Evolutionary conservation across 2,797 vertebrate genomes (phyloP), one percentile per base, ranked within the genome.

Genomic region (Cygnus olor): DNA sequence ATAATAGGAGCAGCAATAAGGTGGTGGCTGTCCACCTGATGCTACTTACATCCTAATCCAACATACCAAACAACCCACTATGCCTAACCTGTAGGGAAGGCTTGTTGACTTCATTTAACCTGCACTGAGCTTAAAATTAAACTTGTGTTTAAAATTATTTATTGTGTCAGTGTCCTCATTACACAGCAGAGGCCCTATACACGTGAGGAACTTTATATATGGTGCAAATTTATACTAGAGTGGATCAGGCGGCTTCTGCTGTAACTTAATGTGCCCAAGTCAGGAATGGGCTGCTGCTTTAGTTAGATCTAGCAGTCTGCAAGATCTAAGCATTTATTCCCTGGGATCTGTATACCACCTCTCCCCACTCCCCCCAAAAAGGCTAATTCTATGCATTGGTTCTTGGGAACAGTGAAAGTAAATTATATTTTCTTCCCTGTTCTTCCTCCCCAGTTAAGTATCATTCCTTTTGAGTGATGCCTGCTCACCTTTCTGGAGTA

Each of bases 151-250:
- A 19, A 18, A 34, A 8, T 74, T 65, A 32, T 49, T 53, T 73
- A 15, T 15, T 21, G 16, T 81, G 40, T 54, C 10, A 30, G 32
- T 45, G 8, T 45, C 14, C 6, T 71, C 4, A 30, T 89, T 58
- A 24, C 7, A 63, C 4, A 25, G 2, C 9, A 36, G 45, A 47
- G 8, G 14, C 9, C 19, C 8, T 47, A 3, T 14, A 6, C 30
- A 32, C 1, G 20, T 40, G 6, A 15, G 11, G 28, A 61, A 30
- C 2, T 2, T 54, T 11, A 38, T 1, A 5, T 16, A 0, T 21
- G 38, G 3, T 53, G 5, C 74, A 2, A 40, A 80, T 14, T 15
- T 71, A 3, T 5, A 16, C 16, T 72, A 3, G 14, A 51, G 18
- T 32, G 14, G 12, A 36, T 88, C 11, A 12, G 14, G 51, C 14